Base-by-base conservation (phyloP, 2,113 vertebrate genomes). In the Paradoxurus hermaphroditus region DNA sequence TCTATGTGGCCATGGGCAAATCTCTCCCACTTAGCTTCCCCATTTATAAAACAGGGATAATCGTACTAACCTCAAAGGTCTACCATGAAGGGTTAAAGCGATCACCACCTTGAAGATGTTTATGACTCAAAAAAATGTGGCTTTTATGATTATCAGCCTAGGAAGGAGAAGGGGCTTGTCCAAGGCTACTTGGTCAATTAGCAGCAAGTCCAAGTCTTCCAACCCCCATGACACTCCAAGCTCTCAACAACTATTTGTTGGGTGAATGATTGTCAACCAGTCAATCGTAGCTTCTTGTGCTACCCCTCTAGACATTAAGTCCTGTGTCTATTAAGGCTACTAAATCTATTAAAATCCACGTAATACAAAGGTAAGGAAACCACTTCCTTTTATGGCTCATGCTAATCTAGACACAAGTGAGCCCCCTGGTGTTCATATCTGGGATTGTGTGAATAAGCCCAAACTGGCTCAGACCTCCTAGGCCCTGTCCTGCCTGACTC, bases 401-500 rank as follows among this genome's bases (percentile, higher is more conserved):
- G 25, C 6, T 75, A 4, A 81, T 12, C 75, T 95, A 89, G 82
- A 94, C 91, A 93, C 77, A 86, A 93, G 86, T 34, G 14, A 0
- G 36, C 49, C 83, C 94, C 87, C 94, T 96, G 59, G 73, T 96
- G 84, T 14, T 97, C 79, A 82, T 8, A 81, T 56, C 19, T 77
- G 29, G 63, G 34, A 95, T 96, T 92, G 23, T 62, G 46, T 18
- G 65, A 79, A 49, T 25, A 82, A 51, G 21, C 3, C 44, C 27
- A 27, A 51, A 68, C 27, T 51, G 34, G 36, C 51, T 85, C n/a
- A 13, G 44, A 90, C 25, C 7, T 63, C 46, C 41, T 15, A 65
- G 56, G 29, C 34, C 14, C 10, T 27, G 7, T 13, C 25, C 36
- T n/a, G 12, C 25, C 36, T n/a, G 12, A 25, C 36, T 88, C 65